Evolutionary conservation across 2,113 vertebrate genomes (phyloP), one percentile per base, ranked within the genome.

Genomic region (Nerophis ophidion): DNA sequence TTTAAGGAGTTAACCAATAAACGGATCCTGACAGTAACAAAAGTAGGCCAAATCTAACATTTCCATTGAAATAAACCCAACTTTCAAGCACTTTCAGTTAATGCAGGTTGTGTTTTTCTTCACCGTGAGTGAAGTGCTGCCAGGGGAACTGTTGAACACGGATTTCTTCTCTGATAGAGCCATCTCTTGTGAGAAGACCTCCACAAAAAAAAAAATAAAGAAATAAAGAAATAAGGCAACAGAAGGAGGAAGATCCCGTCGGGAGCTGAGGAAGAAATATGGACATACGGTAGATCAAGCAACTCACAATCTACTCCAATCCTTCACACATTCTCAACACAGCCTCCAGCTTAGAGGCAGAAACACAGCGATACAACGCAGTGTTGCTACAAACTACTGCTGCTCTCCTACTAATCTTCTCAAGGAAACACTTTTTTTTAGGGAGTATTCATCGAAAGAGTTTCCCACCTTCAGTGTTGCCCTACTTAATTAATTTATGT

Each of bases 131-230:
- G 76, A 86, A 84, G 71, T 65, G 58, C 55, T 85, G 81, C 82
- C 81, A 86, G 84, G 76, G 80, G 63, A 84, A 83, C 74, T 79
- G 80, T 79, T 68, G 71, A 70, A 79, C 61, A 72, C 78, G 75
- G 81, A 86, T 82, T 85, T 84, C 26, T 26, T 63, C 79, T 83
- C 65, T 86, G 83, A 87, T 87, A 56, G 36, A 81, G 75, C 84
- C 79, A 85, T 76, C 70, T 79, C 75, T 54, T 63, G 33, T 35
- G 56, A 71, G 83, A 77, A 68, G 50, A 78, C 35, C 53, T 71
- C 69, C 45, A 72, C 57, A 76, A 71, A 84, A 81, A 86, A 74
- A n/a, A 81, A 61, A 84, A 81, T 74, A 77, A 77, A 77, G 71
- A 84, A 81, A 87, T 75, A 81, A 61, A 70, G 63, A 76, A 85